Evolutionary conservation across 2,888 invertebrate species (phyloP).

Genomic region (Phalangium opilio): DNA sequence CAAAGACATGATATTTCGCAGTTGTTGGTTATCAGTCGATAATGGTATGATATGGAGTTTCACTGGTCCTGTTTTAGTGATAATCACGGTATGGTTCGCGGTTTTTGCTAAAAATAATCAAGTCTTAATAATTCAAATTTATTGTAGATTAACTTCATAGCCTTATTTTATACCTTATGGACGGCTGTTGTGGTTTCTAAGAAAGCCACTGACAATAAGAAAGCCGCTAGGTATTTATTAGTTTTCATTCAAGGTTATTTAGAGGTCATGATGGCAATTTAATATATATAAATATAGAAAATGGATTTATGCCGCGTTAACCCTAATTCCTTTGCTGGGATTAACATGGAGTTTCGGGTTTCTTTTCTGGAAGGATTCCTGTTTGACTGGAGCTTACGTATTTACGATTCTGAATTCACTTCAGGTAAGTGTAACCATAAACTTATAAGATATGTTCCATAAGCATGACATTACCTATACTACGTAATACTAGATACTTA

Average conservation of each 20-base stretch:
- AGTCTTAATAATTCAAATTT: no score
- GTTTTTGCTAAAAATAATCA: no score
- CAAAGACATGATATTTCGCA: neutral
- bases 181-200: no score
- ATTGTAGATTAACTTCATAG: no score
- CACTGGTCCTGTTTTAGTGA: conserved; percentile 10
- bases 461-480: no score
- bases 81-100: conserved; percentile 10
- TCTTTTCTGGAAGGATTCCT: conserved; percentile 13
- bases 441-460: no score
- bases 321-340: conserved; percentile 17
- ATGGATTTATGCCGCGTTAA: conserved; percentile 14
- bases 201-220: no score
- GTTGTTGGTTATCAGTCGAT: conserved; percentile 13
- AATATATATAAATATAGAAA: conserved; percentile 6
- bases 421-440: conserved; percentile 12
- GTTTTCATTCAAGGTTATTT: no score
- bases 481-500: no score
- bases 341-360: conserved; percentile 20
- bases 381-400: conserved; percentile 13
- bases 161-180: no score
- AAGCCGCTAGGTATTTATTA: no score
- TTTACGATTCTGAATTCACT: conserved; percentile 19
- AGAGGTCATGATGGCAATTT: no score
- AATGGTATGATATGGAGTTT: conserved; percentile 14